Evolutionary conservation across 2,888 invertebrate species (phyloP).

Genomic region (Hirudinaria manillensis): DNA sequence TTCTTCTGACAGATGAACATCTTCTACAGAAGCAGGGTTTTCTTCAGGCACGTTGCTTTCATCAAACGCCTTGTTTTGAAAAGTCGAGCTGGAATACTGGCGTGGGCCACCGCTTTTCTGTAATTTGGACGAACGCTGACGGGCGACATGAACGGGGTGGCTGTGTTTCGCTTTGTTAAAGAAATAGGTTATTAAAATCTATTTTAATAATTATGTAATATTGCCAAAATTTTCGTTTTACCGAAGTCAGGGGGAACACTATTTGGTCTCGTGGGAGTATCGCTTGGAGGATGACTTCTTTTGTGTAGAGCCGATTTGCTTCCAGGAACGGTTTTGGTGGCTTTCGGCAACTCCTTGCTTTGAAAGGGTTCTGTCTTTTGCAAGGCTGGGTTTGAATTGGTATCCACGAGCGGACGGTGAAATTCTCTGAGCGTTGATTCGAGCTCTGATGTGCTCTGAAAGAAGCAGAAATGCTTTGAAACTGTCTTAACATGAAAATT

Average conservation of each 20-base stretch:
- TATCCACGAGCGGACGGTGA: conserved; percentile 1
- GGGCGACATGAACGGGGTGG: too few relatives aligned
- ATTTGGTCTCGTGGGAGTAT: neutral
- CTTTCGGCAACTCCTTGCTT: neutral
- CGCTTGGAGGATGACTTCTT: neutral
- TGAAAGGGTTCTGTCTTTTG: neutral
- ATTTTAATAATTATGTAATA: neutral
- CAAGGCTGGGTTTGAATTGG: neutral
- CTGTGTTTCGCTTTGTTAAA: too few relatives aligned
- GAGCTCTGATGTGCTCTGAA: conserved; percentile 19
- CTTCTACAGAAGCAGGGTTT: neutral
- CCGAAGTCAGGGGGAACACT: conserved; percentile 5
- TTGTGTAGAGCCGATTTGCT: neutral
- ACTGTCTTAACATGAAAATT: neutral
- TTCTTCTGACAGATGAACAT: neutral
- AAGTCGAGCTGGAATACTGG: neutral
- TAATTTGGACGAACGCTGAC: too few relatives aligned
- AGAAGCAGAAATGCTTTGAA: neutral
- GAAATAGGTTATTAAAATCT: too few relatives aligned
- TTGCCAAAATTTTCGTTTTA: neutral
- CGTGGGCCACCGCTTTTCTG: neutral
- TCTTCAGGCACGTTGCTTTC: neutral
- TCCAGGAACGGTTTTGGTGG: neutral
- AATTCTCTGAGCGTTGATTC: conserved; percentile 14
- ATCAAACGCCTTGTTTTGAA: conserved; percentile 14